phyloP scores from a whole-genome alignment of 1,140 invertebrate genomes.

The Zophobas morio region DNA sequence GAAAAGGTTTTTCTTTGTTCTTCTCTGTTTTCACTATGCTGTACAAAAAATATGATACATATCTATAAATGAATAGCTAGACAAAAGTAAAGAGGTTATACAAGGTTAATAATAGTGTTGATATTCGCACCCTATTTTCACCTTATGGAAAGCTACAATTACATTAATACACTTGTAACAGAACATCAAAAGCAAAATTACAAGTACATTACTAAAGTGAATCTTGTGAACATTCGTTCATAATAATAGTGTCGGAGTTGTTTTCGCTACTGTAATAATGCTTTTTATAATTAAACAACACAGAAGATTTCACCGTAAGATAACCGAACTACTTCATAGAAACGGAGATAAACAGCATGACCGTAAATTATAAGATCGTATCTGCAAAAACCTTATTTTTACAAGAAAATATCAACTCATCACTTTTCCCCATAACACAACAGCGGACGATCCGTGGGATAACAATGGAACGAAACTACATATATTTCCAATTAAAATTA shows the following conservation, averaged over 20 bases:
- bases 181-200: no score
- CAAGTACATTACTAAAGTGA: slow-evolving; percentile 16
- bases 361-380: slow-evolving; percentile 47
- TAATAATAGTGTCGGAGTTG: slow-evolving; percentile 35
- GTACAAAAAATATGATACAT: no score
- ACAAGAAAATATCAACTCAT: slow-evolving; percentile 37
- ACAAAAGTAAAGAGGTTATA: no score
- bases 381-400: slow-evolving; percentile 40
- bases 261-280: slow-evolving; percentile 47
- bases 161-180: slow-evolving; percentile 8
- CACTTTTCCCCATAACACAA: slow-evolving; percentile 32
- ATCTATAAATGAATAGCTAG: no score
- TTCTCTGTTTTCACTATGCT: no score
- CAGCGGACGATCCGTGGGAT: slow-evolving; percentile 15
- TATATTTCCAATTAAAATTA: slow-evolving; percentile 44
- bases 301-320: slow-evolving; percentile 47
- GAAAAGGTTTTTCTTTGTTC: no score
- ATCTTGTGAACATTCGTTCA: slow-evolving; percentile 24
- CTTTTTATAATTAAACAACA: slow-evolving; percentile 49
- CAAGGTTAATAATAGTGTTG: no score
- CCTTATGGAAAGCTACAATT: background rate
- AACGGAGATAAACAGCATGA: slow-evolving; percentile 42
- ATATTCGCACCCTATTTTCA: no score
- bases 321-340: slow-evolving; percentile 47
- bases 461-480: slow-evolving; percentile 22